Conservation (phyloP, 2,113 vertebrate genomes). For the Meriones unguiculatus region DNA sequence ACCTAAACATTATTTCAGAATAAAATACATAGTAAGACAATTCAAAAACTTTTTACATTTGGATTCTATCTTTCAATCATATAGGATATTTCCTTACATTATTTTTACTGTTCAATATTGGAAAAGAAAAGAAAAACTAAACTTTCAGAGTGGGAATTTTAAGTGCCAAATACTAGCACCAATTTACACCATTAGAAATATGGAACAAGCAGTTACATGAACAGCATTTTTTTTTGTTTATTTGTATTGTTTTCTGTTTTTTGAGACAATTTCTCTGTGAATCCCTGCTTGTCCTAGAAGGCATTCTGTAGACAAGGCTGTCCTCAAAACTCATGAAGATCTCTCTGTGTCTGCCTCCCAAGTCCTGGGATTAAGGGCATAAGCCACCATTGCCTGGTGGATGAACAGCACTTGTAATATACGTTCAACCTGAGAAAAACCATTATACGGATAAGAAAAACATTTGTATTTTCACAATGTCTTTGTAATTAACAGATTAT, state of each 20-base stretch:
- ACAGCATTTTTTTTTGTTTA: no score
- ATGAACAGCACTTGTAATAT: not conserved
- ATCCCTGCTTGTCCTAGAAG: no score
- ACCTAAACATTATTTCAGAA: not conserved
- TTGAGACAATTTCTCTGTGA: no score
- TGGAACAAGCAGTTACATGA: not conserved
- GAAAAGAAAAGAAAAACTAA: not conserved
- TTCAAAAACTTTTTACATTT: not conserved
- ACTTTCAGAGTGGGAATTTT: constrained; percentile 5
- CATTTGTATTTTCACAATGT: not conserved
- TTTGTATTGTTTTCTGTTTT: no score
- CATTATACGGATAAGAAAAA: constrained; percentile 15
- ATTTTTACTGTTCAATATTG: constrained; percentile 6
- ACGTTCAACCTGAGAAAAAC: constrained; percentile 47
- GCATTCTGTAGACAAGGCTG: no score
- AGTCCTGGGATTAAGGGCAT: no score
- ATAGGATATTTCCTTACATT: not conserved
- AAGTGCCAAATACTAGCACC: not conserved
- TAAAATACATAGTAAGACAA: constrained; percentile 3
- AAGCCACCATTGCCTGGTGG: no score
- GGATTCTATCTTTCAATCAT: constrained; percentile 5
- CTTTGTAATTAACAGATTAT: constrained; percentile 1
- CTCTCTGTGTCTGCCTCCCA: no score
- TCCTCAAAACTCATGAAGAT: no score
- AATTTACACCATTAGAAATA: constrained; percentile 1